phyloP scores from a whole-genome alignment of 2,888 invertebrate species.

The Endotricha flammealis region DNA sequence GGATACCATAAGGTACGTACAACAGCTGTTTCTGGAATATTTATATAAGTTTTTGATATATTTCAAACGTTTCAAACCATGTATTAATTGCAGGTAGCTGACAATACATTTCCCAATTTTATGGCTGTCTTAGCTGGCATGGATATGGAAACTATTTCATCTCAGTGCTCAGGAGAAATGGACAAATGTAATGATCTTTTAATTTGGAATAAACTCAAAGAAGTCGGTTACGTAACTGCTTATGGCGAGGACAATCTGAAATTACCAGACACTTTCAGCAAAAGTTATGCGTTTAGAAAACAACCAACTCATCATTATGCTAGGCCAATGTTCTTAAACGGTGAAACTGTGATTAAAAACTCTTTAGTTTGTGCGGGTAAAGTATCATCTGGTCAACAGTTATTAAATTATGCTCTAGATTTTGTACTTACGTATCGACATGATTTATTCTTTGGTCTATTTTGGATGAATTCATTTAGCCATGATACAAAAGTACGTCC shows the following conservation, averaged over 20 bases:
- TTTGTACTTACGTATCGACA: constrained; percentile 81
- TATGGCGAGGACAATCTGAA: constrained; percentile 87
- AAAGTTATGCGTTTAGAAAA: constrained; percentile 79
- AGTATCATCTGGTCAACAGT: constrained; percentile 81
- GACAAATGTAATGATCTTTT: constrained; percentile 84
- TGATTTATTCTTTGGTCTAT: constrained; percentile 83
- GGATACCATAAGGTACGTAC: constrained; percentile 87
- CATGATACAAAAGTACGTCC: constrained; percentile 84
- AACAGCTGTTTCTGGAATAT: no score
- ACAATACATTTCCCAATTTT: constrained; percentile 94
- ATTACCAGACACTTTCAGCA: constrained; percentile 82
- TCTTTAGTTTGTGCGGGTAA: constrained; percentile 62
- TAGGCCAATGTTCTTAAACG: constrained; percentile 84
- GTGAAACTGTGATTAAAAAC: constrained; percentile 76
- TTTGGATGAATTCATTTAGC: constrained; percentile 88
- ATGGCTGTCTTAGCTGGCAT: constrained; percentile 89
- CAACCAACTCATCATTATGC: constrained; percentile 91
- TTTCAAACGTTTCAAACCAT: not conserved
- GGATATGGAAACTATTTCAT: constrained; percentile 69
- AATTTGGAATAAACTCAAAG: constrained; percentile 86
- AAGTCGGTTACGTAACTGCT: constrained; percentile 85
- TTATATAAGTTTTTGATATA: constrained; percentile 19
- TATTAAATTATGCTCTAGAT: constrained; percentile 83
- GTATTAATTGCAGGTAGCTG: constrained; percentile 79
- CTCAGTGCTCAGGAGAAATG: constrained; percentile 66